Evolutionary conservation across 2,888 invertebrate species (phyloP).

Genomic region (Labia minor): DNA sequence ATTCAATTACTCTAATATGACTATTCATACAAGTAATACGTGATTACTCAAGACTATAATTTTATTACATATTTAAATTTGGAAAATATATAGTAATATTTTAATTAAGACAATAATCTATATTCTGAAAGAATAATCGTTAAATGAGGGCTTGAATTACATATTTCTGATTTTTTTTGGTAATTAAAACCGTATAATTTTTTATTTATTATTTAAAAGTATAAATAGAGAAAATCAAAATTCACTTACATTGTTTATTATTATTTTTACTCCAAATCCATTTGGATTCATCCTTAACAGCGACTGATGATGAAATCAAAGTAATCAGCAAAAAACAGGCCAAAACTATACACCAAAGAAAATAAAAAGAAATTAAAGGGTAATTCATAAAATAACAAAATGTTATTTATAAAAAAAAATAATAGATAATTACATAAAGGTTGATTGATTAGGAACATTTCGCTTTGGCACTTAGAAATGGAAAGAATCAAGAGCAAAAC

Average conservation of each 20-base stretch:
- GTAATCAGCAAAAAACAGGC: not conserved
- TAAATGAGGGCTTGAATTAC: no score
- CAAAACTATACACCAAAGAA: not conserved
- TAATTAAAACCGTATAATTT: not conserved
- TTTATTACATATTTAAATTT: no score
- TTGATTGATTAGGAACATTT: not conserved
- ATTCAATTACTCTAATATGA: no score
- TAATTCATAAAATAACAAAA: not conserved
- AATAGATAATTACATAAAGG: not conserved
- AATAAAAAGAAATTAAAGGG: not conserved
- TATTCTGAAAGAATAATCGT: no score
- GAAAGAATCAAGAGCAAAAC: not conserved
- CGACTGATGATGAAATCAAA: not conserved
- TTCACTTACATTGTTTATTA: not conserved
- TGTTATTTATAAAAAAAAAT: not conserved
- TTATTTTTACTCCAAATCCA: slow-evolving; percentile 1
- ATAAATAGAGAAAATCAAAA: not conserved
- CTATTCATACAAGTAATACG: no score
- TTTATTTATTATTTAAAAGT: no score
- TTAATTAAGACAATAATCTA: no score
- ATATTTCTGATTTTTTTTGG: not conserved
- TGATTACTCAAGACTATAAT: no score
- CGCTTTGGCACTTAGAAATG: not conserved
- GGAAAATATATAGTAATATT: no score
- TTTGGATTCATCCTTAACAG: not conserved